Percentiles rank a stretch among this genome's conserved stretches.
These are phyloP conservation scores for Buathra laborator DNA, from an alignment of 2,888 invertebrate species.

Conservation along the genomic window DNA sequence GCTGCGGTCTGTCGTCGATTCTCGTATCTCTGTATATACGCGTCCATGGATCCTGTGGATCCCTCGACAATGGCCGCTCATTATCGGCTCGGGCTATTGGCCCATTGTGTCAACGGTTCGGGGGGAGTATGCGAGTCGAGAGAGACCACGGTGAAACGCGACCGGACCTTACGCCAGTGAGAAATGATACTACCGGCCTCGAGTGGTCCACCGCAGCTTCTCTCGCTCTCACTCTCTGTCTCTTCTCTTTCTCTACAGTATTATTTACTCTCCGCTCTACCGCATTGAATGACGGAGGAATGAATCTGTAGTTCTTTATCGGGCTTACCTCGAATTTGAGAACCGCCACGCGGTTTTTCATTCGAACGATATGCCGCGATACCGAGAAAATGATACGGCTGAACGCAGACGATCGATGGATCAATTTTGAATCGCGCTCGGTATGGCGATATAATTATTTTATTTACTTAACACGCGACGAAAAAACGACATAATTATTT, in stretches of 20 bases:
- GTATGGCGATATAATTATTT: neutral
- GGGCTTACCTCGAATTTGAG: slow-evolving; percentile 40
- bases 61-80: slow-evolving; percentile 76
- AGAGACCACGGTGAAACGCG: slow-evolving; percentile 38
- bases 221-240: slow-evolving; percentile 9
- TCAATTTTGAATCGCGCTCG: neutral
- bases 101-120: slow-evolving; percentile 77
- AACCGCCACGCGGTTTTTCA: slow-evolving; percentile 57
- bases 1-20: slow-evolving; percentile 52
- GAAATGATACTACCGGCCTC: slow-evolving; percentile 67
- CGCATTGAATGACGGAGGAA: neutral
- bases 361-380: slow-evolving; percentile 16
- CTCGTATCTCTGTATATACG: neutral
- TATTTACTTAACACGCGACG: too few species aligned
- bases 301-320: slow-evolving; percentile 50
- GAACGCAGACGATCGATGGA: neutral
- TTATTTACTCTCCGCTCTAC: neutral
- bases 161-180: slow-evolving; percentile 61
- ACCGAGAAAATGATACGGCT: slow-evolving; percentile 13
- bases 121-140: slow-evolving; percentile 58
- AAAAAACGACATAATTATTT: too few species aligned
- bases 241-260: slow-evolving; percentile 13
- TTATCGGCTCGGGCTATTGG: slow-evolving; percentile 82
- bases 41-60: slow-evolving; percentile 66
- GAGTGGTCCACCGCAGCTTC: slow-evolving; percentile 57